Conservation (phyloP, 2,113 vertebrate genomes). For the Todiramphus chloris region DNA sequence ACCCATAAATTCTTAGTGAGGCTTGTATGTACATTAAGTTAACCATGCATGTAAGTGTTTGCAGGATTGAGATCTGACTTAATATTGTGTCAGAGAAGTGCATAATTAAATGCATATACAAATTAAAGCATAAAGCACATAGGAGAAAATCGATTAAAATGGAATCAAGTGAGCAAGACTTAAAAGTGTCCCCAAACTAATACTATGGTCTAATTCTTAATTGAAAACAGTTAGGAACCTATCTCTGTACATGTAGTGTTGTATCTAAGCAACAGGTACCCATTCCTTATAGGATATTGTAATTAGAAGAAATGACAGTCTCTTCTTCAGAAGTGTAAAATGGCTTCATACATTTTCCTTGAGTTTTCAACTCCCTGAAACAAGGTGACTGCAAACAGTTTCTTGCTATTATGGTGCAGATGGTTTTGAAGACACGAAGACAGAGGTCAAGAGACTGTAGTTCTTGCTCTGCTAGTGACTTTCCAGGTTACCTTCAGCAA, state of each 20-base stretch:
- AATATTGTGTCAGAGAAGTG: not conserved
- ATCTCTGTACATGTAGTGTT: not conserved
- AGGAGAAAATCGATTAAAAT: not conserved
- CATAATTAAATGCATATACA: not conserved
- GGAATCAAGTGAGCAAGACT: not conserved
- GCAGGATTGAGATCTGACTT: not conserved
- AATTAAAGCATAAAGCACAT: not conserved
- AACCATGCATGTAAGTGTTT: not conserved
- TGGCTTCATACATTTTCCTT: not conserved
- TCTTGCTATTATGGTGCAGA: not conserved
- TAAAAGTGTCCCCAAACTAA: slow-evolving; percentile 1
- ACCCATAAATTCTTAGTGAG: not conserved
- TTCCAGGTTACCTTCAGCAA: not conserved
- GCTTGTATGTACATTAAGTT: not conserved
- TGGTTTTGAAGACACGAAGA: not conserved
- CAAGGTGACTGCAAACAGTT: not conserved
- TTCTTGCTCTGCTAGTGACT: not conserved
- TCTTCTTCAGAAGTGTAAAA: not conserved
- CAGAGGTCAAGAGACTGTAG: not conserved
- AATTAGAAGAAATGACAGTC: not conserved
- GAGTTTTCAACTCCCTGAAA: not conserved
- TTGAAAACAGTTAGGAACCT: not conserved
- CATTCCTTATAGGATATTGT: not conserved
- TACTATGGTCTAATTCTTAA: not conserved
- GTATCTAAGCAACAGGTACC: slow-evolving; percentile 29